These are phyloP conservation scores for Silurus meridionalis DNA, from an alignment of 2,113 vertebrate species.

Conservation along the genomic window DNA sequence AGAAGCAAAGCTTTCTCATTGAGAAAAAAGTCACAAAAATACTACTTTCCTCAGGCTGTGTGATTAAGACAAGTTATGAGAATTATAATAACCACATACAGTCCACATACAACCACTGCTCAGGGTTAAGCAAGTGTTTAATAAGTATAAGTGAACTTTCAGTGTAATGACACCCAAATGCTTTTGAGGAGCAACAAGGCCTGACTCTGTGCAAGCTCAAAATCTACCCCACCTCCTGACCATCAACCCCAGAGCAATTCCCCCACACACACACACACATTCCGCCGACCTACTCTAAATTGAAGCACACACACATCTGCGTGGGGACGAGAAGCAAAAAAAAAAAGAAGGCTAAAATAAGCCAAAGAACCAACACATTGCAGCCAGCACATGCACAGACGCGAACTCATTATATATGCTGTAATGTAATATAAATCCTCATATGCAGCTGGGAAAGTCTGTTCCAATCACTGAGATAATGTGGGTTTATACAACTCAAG, in stretches of 20 bases:
- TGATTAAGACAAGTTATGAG: not conserved
- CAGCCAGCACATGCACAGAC: conserved; percentile 54
- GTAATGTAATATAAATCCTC: conserved; percentile 27
- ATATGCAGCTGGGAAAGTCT: not conserved
- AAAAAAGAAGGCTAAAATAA: conserved; percentile 41
- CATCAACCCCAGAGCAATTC: not conserved
- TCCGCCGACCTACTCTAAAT: no score
- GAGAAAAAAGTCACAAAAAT: not conserved
- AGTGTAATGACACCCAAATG: conserved; percentile 39
- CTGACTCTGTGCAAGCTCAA: conserved; percentile 60
- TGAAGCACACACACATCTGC: conserved; percentile 57
- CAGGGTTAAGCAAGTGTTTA: not conserved
- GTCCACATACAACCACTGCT: not conserved
- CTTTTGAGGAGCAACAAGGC: conserved; percentile 63
- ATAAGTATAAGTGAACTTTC: not conserved
- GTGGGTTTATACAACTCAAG: not conserved
- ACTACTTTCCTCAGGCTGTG: no score
- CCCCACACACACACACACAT: conserved; percentile 64
- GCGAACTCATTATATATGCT: not conserved
- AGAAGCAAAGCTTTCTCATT: not conserved
- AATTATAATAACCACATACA: not conserved
- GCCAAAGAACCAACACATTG: not conserved
- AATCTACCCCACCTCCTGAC: conserved; percentile 24
- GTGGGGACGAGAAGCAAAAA: conserved; percentile 62
- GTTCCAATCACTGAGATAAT: not conserved